Percentiles rank a stretch among this genome's conserved stretches.
Evolutionary conservation across 2,113 vertebrate species (phyloP).

Genomic region (Sinocyclocheilus maitianheensis): DNA sequence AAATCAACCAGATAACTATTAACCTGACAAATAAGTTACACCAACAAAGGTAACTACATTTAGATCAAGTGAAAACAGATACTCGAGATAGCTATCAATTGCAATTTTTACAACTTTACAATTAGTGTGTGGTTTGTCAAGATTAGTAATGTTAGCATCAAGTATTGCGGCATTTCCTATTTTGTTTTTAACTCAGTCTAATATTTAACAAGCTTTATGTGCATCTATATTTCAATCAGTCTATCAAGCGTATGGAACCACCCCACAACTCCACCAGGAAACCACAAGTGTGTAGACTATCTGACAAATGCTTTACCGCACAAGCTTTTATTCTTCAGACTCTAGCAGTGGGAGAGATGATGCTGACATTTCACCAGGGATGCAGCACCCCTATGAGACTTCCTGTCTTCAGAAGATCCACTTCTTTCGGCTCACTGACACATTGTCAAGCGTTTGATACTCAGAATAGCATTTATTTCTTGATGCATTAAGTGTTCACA

Average conservation of each 20-base stretch:
- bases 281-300: constrained; percentile 36
- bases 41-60: neutral
- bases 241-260: neutral
- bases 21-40: neutral
- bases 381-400: constrained; percentile 24
- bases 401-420: constrained; percentile 13
- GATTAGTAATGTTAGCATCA: neutral
- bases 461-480: neutral
- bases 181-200: neutral
- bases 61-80: neutral
- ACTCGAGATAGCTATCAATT: no score
- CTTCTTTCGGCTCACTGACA: neutral
- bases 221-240: neutral
- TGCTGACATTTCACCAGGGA: constrained; percentile 35
- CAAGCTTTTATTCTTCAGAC: constrained; percentile 35
- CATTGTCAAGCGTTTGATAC: neutral
- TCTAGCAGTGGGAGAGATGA: constrained; percentile 38
- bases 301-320: constrained; percentile 33
- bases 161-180: neutral
- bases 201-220: neutral
- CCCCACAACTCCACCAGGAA: constrained; percentile 33
- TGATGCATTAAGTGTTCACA: neutral
- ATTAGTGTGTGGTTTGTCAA: neutral
- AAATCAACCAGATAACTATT: neutral
- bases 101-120: no score